Percentiles rank a stretch among this genome's conserved stretches.
These are phyloP conservation scores for Phrynocephalus guinanensis DNA, from an alignment of 2,797 vertebrate species.

Conservation along the genomic window DNA sequence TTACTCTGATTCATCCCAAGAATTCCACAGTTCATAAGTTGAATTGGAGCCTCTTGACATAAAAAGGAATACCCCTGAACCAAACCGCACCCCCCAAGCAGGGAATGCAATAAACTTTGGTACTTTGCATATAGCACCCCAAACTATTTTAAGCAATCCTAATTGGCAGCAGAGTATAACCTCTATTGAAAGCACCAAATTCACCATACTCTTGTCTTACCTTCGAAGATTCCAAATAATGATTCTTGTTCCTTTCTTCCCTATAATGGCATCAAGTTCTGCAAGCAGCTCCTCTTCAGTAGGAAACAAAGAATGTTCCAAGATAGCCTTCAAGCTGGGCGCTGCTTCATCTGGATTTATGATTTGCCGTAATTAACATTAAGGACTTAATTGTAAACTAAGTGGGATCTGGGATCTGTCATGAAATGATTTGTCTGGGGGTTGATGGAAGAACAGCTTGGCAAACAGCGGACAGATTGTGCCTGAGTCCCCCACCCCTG, in stretches of 20 bases:
- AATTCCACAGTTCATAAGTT: too few species aligned
- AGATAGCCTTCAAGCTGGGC: constrained; percentile 87
- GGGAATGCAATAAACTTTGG: background rate
- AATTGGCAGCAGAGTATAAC: background rate
- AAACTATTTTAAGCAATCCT: background rate
- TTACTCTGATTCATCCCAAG: too few species aligned
- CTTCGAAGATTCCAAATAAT: constrained; percentile 95
- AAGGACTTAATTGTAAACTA: constrained; percentile 63
- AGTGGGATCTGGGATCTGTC: too few species aligned
- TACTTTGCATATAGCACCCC: background rate
- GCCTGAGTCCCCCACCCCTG: too few species aligned
- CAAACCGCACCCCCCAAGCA: background rate
- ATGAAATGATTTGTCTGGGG: too few species aligned
- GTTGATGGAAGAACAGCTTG: too few species aligned
- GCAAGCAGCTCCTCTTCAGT: constrained; percentile 81
- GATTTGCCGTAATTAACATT: constrained; percentile 77
- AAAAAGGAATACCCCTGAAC: too few species aligned
- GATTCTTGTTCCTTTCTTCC: constrained; percentile 86
- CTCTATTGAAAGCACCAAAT: background rate
- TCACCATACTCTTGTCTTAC: constrained; percentile 71
- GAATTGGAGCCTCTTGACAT: too few species aligned
- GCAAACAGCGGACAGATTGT: too few species aligned
- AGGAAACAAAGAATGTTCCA: constrained; percentile 85
- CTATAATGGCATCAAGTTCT: constrained; percentile 84
- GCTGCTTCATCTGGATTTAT: constrained; percentile 76